Percentiles rank a stretch among this genome's conserved stretches.
Evolutionary conservation across 2,888 invertebrate species (phyloP).

Genomic region (Lissocephala sabroskyi): DNA sequence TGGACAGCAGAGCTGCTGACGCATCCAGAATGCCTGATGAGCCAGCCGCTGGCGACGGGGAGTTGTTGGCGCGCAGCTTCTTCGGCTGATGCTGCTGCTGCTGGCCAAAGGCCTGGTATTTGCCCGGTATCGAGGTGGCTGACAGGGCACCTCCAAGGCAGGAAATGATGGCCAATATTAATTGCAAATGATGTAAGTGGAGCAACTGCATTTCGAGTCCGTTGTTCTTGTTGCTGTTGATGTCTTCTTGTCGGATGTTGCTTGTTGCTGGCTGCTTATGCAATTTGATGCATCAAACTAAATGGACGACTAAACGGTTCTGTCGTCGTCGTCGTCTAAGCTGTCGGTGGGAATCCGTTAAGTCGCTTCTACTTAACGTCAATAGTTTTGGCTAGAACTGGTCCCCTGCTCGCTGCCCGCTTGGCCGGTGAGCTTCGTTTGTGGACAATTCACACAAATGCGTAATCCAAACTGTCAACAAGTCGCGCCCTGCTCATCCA

Average conservation of each 20-base stretch:
- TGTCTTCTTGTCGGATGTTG: conserved; percentile 3
- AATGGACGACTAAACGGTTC: conserved; percentile 33
- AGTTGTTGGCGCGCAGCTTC: not conserved
- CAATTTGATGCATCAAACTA: conserved; percentile 39
- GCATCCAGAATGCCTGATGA: conserved; percentile 9
- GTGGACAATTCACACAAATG: conserved; percentile 1
- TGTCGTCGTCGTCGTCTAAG: too few species aligned
- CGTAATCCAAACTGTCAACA: conserved; percentile 57
- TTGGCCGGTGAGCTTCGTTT: too few species aligned
- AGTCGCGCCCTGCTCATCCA: conserved; percentile 42
- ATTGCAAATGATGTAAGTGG: conserved; percentile 63
- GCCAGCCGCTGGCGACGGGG: conserved; percentile 6
- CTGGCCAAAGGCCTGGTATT: conserved; percentile 66
- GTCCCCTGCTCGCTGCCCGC: too few species aligned
- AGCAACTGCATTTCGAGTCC: conserved; percentile 51
- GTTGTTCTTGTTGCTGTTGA: conserved; percentile 27
- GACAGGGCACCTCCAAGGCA: conserved; percentile 49
- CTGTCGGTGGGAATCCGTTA: too few species aligned
- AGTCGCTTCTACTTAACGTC: too few species aligned
- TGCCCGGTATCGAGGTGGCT: conserved; percentile 55
- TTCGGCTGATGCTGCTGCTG: conserved; percentile 25
- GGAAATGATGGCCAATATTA: conserved; percentile 65
- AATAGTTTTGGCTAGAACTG: too few species aligned
- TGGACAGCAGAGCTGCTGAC: conserved; percentile 3
- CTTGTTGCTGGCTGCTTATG: conserved; percentile 20